A percentile compares a stretch with the other conserved stretches of the same genome.
phyloP scores from a whole-genome alignment of 64 coral and sea anemone species.

The Pocillopora verrucosa region DNA sequence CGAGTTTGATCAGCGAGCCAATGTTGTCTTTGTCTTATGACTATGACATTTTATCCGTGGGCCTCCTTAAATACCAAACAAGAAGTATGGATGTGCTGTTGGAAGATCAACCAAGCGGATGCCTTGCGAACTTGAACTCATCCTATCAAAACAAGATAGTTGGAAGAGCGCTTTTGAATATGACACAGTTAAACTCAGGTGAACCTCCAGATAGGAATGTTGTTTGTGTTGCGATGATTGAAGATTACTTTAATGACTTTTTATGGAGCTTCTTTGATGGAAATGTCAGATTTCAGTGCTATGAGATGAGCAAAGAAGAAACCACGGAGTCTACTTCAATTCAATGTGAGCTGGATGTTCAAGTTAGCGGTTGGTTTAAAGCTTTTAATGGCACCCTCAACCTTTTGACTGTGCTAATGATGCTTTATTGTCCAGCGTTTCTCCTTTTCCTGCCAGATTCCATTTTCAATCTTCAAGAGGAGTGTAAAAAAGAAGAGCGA shows the following conservation, averaged over 20 bases:
- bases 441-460: not conserved
- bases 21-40: constrained; percentile 1
- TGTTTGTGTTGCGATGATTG: not conserved
- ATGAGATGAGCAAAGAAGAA: not conserved
- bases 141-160: not conserved
- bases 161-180: not conserved
- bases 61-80: not conserved
- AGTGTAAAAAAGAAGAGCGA: not conserved
- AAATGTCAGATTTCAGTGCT: not conserved
- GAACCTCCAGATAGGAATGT: not conserved
- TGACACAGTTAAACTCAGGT: not conserved
- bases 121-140: not conserved
- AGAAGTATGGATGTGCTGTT: not conserved
- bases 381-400: not conserved
- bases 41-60: not conserved
- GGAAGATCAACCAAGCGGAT: constrained; percentile 11
- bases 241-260: not conserved
- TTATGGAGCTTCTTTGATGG: not conserved
- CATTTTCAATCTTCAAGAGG: not conserved
- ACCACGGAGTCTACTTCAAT: not conserved
- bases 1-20: not conserved
- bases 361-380: not conserved
- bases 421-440: not conserved
- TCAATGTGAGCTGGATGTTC: not conserved
- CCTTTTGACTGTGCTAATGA: not conserved